These are phyloP conservation scores for Agrotis puta DNA, from an alignment of 2,888 invertebrate species.

Conservation along the genomic window DNA sequence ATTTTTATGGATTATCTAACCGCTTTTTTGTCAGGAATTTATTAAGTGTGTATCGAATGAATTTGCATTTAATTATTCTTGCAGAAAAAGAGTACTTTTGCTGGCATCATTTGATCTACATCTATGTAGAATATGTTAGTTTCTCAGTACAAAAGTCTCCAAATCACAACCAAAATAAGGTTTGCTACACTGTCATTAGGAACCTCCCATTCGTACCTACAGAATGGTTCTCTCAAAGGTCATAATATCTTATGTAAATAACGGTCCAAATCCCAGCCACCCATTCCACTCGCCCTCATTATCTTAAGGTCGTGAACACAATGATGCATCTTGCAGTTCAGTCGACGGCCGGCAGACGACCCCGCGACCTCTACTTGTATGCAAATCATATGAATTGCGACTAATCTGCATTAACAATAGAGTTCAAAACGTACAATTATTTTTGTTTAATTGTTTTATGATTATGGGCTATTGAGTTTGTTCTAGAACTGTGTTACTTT, in stretches of 20 bases:
- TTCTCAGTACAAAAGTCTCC: background rate
- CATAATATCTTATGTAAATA: slow-evolving; percentile 23
- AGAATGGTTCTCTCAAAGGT: background rate
- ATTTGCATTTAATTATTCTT: too few species aligned
- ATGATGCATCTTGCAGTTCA: slow-evolving; percentile 53
- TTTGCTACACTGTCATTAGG: too few species aligned
- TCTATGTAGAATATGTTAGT: background rate
- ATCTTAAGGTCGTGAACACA: slow-evolving; percentile 49
- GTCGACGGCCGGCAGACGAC: slow-evolving; percentile 40
- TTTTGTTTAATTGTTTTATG: slow-evolving; percentile 36
- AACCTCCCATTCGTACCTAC: background rate
- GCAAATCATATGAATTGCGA: slow-evolving; percentile 63
- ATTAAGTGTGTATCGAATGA: too few species aligned
- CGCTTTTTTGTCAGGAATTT: too few species aligned
- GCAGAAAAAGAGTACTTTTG: background rate
- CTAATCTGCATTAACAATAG: slow-evolving; percentile 60
- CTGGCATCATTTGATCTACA: background rate
- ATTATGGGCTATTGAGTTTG: background rate
- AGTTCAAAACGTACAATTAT: slow-evolving; percentile 38
- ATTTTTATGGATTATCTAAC: too few species aligned
- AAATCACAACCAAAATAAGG: too few species aligned
- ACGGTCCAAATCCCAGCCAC: slow-evolving; percentile 16
- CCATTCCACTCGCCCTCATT: slow-evolving; percentile 44
- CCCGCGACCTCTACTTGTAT: slow-evolving; percentile 63
- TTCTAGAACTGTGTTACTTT: background rate